Evolutionary conservation across 2,113 vertebrate genomes (phyloP), one percentile per base, ranked within the genome.

Genomic region (Dipodomys merriami): DNA sequence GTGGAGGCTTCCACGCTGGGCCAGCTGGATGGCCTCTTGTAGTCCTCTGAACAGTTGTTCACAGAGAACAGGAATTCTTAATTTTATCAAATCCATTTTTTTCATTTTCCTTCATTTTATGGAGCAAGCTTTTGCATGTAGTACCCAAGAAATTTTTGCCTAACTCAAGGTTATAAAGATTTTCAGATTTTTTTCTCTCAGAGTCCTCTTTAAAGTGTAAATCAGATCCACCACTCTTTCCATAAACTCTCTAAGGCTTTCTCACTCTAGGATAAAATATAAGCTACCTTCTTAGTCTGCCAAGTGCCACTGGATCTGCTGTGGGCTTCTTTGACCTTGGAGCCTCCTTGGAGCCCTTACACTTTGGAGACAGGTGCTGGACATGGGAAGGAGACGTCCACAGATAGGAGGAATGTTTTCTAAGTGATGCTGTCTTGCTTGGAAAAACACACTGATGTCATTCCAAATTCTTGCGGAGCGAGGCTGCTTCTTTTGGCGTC

Each of bases 361-460:
- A 3, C 10, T 20, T 16, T 4, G 65, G 82, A 93, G 78, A 68
- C 7, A 22, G 80, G 27, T 44, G 2, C 71, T 53, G 65, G 5
- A 22, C 30, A 2, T 33, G 29, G 44, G 64, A 27, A 35, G 77
- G 62, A 93, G 71, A 46, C 65, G 90, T 30, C 25, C 5, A 1
- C 64, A 87, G 60, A 7, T 62, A 35, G 3, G 60, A 90, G 67
- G 60, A 57, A 35, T 83, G 73, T 64, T 78, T 85, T 91, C 95
- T 95, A 81, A 83, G 78, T 67, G 84, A 74, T 19, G 83, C 7
- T 44, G n/a, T 22, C 46, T 44, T 76, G 69, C 88, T 80, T 87
- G 57, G 39, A 94, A 88, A 80, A 74, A 76, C 27, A 87, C 86
- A 91, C 83, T 69, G 93, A 86, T 91, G 68, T 82, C 90, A 89